These are phyloP conservation scores for Clunio marinus DNA, from an alignment of 2,888 invertebrate species.

Conservation along the genomic window DNA sequence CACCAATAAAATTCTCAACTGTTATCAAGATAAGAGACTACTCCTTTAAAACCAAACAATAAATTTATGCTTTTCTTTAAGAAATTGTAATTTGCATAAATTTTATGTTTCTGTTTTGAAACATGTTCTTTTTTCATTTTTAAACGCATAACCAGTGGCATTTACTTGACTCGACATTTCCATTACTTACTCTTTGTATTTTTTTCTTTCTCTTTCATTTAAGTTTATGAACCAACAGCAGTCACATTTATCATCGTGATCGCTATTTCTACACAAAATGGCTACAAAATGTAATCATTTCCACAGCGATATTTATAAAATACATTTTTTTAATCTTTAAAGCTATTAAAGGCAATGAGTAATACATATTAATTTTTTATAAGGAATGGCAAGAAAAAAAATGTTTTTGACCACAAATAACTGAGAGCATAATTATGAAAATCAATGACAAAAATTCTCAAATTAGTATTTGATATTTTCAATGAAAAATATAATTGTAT, in stretches of 20 bases:
- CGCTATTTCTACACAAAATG: conserved; percentile 32
- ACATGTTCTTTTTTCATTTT: conserved; percentile 33
- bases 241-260: conserved; percentile 36
- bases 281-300: too few relatives aligned
- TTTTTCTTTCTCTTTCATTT: neutral
- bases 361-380: too few relatives aligned
- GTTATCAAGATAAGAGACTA: conserved; percentile 32
- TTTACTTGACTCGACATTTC: conserved; percentile 4
- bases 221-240: conserved; percentile 36
- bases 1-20: conserved; percentile 26
- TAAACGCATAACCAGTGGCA: conserved; percentile 34
- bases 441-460: too few relatives aligned
- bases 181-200: conserved; percentile 4
- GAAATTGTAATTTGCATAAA: conserved; percentile 37
- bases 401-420: too few relatives aligned
- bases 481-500: too few relatives aligned
- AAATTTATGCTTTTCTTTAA: conserved; percentile 10
- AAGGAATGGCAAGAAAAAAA: too few relatives aligned
- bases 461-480: too few relatives aligned
- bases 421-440: too few relatives aligned
- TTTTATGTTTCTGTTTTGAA: conserved; percentile 35
- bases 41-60: neutral
- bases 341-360: too few relatives aligned
- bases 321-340: too few relatives aligned
- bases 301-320: too few relatives aligned